Evolutionary conservation across 2,797 vertebrate genomes (phyloP), one percentile per base, ranked within the genome.

Genomic region (Paratrypauchen microcephalus): DNA sequence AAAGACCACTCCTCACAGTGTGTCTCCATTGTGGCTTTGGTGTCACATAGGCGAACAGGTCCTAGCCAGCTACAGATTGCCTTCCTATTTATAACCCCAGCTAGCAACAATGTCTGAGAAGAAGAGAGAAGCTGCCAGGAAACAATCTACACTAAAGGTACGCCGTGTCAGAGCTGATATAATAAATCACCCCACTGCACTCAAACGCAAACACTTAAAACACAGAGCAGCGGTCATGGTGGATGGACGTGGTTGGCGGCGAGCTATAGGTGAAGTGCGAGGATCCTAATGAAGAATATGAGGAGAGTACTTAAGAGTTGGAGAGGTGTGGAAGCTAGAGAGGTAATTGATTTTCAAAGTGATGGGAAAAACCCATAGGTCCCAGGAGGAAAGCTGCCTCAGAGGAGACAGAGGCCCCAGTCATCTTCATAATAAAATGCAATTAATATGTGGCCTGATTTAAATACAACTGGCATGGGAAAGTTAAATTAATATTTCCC

Each of bases 311-410:
- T 91, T 85, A 15, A 81, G 86, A 87, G 82, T 82, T 79, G 79
- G 84, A 91, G 89, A 90, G 89, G 87, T 73, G 73, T 87, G 81
- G 89, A 86, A 91, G 87, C 84, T 57, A 87, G 83, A 83, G 87
- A 87, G 82, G 85, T 93, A 93, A 93, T 93, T 93, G 91, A 93
- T 92, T 93, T 92, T 86, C 91, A 91, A 91, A 91, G 92, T 92
- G 89, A 92, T 89, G 88, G 88, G 86, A 90, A 87, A 60, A 91
- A 91, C 88, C 86, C 87, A 88, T 73, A 82, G 74, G 89, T 92
- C 93, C 92, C 92, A 73, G 68, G 91, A 87, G 90, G 85, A 79
- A 83, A 84, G 82, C 86, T 84, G 79, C 87, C 89, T 87, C 84
- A 62, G 83, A 26, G 78, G 87, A 92, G 88, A 84, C 77, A 77